phyloP scores from a whole-genome alignment of 2,113 vertebrate genomes.

The Neogobius melanostomus region DNA sequence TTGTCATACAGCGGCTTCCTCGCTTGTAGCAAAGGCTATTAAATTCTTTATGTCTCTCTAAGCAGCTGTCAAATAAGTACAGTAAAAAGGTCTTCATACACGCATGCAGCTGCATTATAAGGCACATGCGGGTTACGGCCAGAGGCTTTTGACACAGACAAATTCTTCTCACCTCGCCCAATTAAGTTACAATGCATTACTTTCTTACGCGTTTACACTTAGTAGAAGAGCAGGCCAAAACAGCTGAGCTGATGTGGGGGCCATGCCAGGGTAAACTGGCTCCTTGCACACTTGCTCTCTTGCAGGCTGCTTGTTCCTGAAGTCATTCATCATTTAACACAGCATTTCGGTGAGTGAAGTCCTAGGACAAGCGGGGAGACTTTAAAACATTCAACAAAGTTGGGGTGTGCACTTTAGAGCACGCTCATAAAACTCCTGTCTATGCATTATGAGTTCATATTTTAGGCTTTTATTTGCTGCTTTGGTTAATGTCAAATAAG shows the following conservation, averaged over 20 bases:
- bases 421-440: neutral
- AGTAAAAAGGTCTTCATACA: slow-evolving; percentile 12
- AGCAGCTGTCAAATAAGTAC: slow-evolving; percentile 43
- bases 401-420: neutral
- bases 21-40: slow-evolving; percentile 30
- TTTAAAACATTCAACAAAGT: slow-evolving; percentile 13
- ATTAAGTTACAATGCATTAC: slow-evolving; percentile 5
- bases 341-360: slow-evolving; percentile 12
- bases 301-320: neutral
- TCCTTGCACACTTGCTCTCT: neutral
- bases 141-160: neutral
- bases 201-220: slow-evolving; percentile 4
- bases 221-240: neutral
- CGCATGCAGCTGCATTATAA: neutral
- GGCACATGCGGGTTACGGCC: neutral
- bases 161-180: slow-evolving; percentile 3
- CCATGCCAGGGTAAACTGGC: neutral
- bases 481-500: neutral
- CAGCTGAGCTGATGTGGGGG: neutral
- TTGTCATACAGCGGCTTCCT: slow-evolving; percentile 19
- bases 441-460: neutral
- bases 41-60: slow-evolving; percentile 51
- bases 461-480: neutral
- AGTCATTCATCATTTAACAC: slow-evolving; percentile 56
- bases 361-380: neutral